These are phyloP conservation scores for Peromyscus californicus DNA, from an alignment of 2,113 vertebrate genomes.

Conservation along the genomic window DNA sequence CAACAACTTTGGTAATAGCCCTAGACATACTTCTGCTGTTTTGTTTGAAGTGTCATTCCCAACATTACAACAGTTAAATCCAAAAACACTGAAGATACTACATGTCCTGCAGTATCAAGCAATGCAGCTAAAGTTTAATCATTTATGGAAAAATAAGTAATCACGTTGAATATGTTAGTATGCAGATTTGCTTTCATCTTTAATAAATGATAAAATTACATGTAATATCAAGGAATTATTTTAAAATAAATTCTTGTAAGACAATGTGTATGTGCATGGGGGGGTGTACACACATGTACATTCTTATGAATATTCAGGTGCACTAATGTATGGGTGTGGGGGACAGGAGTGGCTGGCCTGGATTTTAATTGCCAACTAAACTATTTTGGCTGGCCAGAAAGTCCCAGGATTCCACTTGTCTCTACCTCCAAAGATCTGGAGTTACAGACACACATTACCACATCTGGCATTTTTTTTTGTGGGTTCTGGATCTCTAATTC, in stretches of 20 bases:
- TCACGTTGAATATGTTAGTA: background rate
- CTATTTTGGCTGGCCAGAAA: background rate
- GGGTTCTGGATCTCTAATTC: background rate
- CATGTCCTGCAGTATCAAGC: background rate
- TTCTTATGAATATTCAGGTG: background rate
- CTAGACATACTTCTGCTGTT: background rate
- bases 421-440: background rate
- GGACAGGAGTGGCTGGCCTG: background rate
- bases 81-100: background rate
- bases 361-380: background rate
- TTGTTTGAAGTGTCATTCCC: background rate
- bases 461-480: background rate
- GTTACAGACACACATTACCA: background rate
- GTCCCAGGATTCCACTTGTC: background rate
- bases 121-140: background rate
- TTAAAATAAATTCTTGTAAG: background rate
- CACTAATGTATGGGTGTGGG: background rate
- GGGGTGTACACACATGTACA: background rate
- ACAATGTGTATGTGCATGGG: background rate
- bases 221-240: background rate
- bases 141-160: background rate
- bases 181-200: background rate
- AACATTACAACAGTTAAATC: background rate
- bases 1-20: background rate
- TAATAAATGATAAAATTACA: background rate